Conservation (phyloP, 2,888 invertebrate genomes). For the Pharmacophagus antenor region DNA sequence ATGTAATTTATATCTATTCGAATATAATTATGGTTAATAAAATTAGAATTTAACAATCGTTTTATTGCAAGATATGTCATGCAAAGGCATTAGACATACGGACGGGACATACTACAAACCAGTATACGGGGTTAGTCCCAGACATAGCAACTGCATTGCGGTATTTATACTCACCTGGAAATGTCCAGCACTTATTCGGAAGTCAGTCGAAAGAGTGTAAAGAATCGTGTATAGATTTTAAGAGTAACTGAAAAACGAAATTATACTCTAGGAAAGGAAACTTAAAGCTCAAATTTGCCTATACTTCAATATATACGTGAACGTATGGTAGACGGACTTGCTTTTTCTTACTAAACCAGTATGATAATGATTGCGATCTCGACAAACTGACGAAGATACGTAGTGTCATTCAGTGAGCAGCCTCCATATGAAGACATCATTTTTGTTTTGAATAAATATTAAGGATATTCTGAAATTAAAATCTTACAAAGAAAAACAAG, state of each 20-base stretch:
- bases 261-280: not conserved
- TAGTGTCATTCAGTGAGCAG: conserved; percentile 37
- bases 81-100: conserved; percentile 3
- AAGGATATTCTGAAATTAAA: conserved; percentile 13
- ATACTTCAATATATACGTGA: conserved; percentile 1
- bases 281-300: conserved; percentile 14
- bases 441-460: conserved; percentile 23
- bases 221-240: conserved; percentile 3
- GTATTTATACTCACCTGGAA: conserved; percentile 10
- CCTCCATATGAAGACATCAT: conserved; percentile 33
- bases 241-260: conserved; percentile 6
- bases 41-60: conserved; percentile 9
- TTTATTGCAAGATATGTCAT: conserved; percentile 4
- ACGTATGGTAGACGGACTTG: conserved; percentile 7
- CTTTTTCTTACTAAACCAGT: conserved; percentile 46
- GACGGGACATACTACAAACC: conserved; percentile 8
- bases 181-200: not conserved
- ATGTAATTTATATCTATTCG: not conserved
- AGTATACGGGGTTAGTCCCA: conserved; percentile 18
- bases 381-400: conserved; percentile 39
- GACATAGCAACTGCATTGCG: not conserved
- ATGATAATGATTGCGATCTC: conserved; percentile 40
- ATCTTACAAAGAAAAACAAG: conserved; percentile 5
- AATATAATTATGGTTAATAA: conserved; percentile 12
- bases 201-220: conserved; percentile 13